Evolutionary conservation across 2,888 invertebrate species (phyloP).

Genomic region (Antitype chi): DNA sequence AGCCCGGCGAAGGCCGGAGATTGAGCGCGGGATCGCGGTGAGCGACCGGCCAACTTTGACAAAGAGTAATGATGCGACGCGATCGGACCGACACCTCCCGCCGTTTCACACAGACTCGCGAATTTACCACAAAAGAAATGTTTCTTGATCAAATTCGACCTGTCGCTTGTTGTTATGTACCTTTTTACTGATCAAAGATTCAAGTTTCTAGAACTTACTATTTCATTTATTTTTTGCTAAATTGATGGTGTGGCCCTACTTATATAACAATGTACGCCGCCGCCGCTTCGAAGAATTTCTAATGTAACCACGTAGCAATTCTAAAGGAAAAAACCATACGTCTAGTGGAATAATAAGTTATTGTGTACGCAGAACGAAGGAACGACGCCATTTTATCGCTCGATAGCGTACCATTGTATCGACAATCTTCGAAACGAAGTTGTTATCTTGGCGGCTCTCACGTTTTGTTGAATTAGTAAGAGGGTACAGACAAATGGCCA

Average conservation of each 20-base stretch:
- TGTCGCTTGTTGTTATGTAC: constrained; percentile 11
- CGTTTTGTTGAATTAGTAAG: constrained; percentile 87
- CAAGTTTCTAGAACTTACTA: not conserved
- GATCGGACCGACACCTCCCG: constrained; percentile 67
- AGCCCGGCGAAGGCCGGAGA: constrained; percentile 74
- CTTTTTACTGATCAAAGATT: constrained; percentile 11
- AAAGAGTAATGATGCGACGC: constrained; percentile 80
- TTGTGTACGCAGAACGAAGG: constrained; percentile 48
- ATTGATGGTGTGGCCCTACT: constrained; percentile 12
- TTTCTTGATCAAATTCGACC: constrained; percentile 30
- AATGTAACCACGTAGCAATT: constrained; percentile 39
- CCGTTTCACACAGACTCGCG: constrained; percentile 38
- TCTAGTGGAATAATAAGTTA: constrained; percentile 62
- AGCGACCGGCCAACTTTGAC: constrained; percentile 78
- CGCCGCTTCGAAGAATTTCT: constrained; percentile 26
- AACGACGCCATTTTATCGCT: constrained; percentile 55
- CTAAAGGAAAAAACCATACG: constrained; percentile 49
- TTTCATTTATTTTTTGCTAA: not conserved
- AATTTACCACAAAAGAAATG: constrained; percentile 44
- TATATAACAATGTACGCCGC: constrained; percentile 1
- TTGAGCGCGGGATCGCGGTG: constrained; percentile 74
- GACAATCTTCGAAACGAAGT: constrained; percentile 78
- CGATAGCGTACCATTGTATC: constrained; percentile 73
- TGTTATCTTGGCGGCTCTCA: constrained; percentile 82
- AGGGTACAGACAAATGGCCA: constrained; percentile 84